These are phyloP conservation scores for Chelonoidis abingdonii DNA, from an alignment of 2,113 vertebrate species.

Conservation along the genomic window DNA sequence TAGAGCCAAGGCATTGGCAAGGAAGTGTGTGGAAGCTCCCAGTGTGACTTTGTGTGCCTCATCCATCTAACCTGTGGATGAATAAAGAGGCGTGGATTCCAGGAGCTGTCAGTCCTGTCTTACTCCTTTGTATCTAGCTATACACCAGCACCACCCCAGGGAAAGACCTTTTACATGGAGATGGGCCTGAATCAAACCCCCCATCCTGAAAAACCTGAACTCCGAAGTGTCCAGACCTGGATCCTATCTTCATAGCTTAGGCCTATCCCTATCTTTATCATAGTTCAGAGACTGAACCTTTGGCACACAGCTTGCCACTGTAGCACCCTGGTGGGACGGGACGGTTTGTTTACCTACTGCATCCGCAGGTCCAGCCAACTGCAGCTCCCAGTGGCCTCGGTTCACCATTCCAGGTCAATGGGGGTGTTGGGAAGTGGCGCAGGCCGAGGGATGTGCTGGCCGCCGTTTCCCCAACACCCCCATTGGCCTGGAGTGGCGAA, in stretches of 20 bases:
- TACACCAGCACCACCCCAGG: neutral
- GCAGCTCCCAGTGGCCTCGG: too few species aligned
- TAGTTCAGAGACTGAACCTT: neutral
- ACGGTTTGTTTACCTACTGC: too few species aligned
- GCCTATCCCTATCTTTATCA: neutral
- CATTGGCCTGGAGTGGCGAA: too few species aligned
- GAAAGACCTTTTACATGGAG: neutral
- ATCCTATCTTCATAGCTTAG: neutral
- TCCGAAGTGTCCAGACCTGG: neutral
- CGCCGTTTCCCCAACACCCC: too few species aligned
- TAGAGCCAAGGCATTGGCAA: neutral
- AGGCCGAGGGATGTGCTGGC: too few species aligned
- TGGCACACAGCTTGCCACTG: too few species aligned
- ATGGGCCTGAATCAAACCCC: slow-evolving; percentile 20
- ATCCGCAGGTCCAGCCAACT: too few species aligned
- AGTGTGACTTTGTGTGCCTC: neutral
- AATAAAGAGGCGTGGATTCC: neutral
- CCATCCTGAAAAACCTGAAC: slow-evolving; percentile 37
- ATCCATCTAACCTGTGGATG: neutral
- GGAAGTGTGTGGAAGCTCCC: neutral
- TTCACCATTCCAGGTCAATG: too few species aligned
- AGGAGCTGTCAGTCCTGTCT: neutral
- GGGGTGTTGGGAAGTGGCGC: too few species aligned
- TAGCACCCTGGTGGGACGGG: too few species aligned
- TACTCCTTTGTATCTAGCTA: neutral